Base-by-base conservation (phyloP, 2,113 vertebrate genomes). In the Theropithecus gelada region DNA sequence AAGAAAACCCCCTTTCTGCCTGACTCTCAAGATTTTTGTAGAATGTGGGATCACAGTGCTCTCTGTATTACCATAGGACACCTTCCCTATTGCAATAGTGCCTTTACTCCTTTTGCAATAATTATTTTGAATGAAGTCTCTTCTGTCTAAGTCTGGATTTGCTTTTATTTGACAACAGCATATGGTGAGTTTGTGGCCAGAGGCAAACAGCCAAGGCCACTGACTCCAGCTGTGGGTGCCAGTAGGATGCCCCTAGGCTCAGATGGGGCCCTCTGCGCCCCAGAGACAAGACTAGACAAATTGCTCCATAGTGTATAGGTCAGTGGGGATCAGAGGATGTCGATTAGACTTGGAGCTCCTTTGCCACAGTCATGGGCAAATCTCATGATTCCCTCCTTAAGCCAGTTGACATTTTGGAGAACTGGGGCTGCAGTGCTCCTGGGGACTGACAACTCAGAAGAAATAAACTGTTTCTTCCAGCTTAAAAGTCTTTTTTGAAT, bases 401-500 rank as follows among this genome's bases (percentile, higher is more conserved):
- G 10, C 59, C 59, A 73, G 27, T 9, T 35, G 18, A 68, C 18
- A 43, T 85, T 84, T 93, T 72, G 20, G 73, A 93, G 90, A 85
- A 55, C 43, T 81, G 72, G 30, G 13, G 30, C 48, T 61, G 20
- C 13, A 52, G 3, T 73, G n/a, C 32, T 76, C 72, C 59, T 72
- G 43, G 52, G 45, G 8, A n/a, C 14, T 35, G 48, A 85, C 6
- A 81, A 79, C 91, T 81, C 45, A 79, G 68, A 97, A 94, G 45
- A 93, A 97, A 91, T 23, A 1, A 3, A 96, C 22, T 86, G 2
- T 93, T 94, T 91, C 40, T 83, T 82, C 27, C 4, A 23, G 55
- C 43, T 89, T 80, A 52, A 95, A 95, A 57, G 27, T 80, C n/a
- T 88, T 89, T 89, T 92, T 94, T 73, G 4, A 85, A 89, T 16